A percentile compares a stretch with the other conserved stretches of the same genome.
phyloP scores from a whole-genome alignment of 2,888 invertebrate species.

The Chydorus sphaericus region DNA sequence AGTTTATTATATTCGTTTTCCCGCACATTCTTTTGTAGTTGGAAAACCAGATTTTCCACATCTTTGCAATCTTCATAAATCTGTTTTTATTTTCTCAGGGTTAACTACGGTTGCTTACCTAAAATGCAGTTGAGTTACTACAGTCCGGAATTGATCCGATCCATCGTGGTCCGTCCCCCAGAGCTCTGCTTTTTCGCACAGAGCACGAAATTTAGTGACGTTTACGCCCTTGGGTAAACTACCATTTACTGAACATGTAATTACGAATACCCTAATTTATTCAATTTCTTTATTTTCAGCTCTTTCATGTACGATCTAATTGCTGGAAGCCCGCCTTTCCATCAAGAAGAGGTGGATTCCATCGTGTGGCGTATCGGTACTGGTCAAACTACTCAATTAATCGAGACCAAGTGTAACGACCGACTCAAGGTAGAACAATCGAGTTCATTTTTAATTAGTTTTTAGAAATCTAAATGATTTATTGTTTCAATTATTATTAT shows the following conservation, averaged over 20 bases:
- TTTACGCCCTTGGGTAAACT: slow-evolving; percentile 26
- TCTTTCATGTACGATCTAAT: slow-evolving; percentile 12
- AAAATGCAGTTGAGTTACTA: slow-evolving; percentile 27
- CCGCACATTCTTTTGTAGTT: too few species aligned
- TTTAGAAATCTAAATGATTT: neutral
- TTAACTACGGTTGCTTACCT: slow-evolving; percentile 26
- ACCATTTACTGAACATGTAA: neutral
- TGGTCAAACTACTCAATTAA: neutral
- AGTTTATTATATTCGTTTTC: too few species aligned
- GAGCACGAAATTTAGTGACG: slow-evolving; percentile 24
- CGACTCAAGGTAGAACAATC: slow-evolving; percentile 5
- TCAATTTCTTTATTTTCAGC: neutral
- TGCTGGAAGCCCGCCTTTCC: slow-evolving; percentile 5
- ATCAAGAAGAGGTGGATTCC: slow-evolving; percentile 5
- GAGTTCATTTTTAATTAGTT: neutral
- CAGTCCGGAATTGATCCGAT: slow-evolving; percentile 25
- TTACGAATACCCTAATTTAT: neutral
- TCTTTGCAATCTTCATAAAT: too few species aligned
- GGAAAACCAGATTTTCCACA: too few species aligned
- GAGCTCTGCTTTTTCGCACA: slow-evolving; percentile 18
- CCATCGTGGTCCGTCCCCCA: slow-evolving; percentile 20
- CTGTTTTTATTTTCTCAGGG: neutral
- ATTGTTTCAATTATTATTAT: neutral
- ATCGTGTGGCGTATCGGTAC: slow-evolving; percentile 13
- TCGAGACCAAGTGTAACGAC: slow-evolving; percentile 1